Conservation (phyloP, 2,113 vertebrate species). For the Sphyrna mokarran region DNA sequence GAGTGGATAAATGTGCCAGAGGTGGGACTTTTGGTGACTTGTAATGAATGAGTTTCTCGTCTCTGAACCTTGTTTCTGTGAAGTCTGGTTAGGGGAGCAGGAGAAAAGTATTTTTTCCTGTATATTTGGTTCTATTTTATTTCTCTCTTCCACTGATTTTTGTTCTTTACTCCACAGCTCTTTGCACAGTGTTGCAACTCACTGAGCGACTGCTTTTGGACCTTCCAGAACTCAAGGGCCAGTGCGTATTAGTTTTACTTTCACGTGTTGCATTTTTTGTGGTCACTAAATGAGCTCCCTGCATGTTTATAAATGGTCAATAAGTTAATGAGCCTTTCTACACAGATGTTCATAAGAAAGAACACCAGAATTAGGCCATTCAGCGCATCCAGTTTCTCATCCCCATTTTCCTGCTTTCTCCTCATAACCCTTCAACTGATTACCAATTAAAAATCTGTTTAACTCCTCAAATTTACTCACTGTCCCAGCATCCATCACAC, state of each 20-base stretch:
- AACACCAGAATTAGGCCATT: no score
- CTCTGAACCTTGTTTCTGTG: background rate
- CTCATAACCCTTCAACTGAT: no score
- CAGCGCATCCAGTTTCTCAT: no score
- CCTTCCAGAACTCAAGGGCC: constrained; percentile 76
- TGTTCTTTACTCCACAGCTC: constrained; percentile 46
- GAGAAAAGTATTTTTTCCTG: background rate
- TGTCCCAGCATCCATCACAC: no score
- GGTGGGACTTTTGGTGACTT: background rate
- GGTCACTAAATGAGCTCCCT: background rate
- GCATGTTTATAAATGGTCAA: background rate
- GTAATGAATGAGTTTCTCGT: background rate
- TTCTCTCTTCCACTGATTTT: background rate
- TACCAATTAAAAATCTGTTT: no score
- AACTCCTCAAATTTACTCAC: no score
- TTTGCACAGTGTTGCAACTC: constrained; percentile 76
- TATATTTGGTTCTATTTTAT: background rate
- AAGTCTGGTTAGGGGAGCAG: background rate
- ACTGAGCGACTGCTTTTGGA: constrained; percentile 85
- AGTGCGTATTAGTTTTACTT: constrained; percentile 61
- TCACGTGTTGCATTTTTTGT: background rate
- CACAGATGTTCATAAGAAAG: background rate
- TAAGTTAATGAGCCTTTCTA: background rate
- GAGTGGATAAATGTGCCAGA: background rate
- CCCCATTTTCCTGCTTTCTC: no score